Conservation (phyloP, 2,888 invertebrate species). For the Ganaspis brasiliensis region DNA sequence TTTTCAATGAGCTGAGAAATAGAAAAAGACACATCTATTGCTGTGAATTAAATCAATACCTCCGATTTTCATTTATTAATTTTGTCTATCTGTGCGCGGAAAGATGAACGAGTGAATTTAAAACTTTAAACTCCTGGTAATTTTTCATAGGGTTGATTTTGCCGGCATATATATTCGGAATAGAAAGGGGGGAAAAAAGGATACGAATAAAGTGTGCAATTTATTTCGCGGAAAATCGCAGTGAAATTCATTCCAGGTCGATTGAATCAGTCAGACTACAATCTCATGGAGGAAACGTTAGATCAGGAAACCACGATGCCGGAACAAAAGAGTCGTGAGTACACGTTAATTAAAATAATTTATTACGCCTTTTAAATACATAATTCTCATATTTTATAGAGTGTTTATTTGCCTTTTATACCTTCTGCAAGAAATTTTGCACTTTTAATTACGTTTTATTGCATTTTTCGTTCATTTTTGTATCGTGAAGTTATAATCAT, state of each 20-base stretch:
- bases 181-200: conserved; percentile 50
- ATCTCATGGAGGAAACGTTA: conserved; percentile 18
- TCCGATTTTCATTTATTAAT: background rate
- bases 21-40: background rate
- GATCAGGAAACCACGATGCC: conserved; percentile 6
- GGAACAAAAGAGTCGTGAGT: conserved; percentile 28
- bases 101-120: background rate
- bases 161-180: conserved; percentile 56
- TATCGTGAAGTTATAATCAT: background rate
- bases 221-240: conserved; percentile 59
- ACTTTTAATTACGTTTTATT: background rate
- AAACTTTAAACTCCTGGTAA: conserved; percentile 43
- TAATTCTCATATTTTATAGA: background rate
- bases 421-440: background rate
- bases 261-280: background rate
- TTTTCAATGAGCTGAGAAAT: background rate
- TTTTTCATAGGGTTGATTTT: conserved; percentile 50
- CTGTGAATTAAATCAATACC: background rate
- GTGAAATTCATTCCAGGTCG: conserved; percentile 29
- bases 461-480: background rate
- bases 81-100: background rate
- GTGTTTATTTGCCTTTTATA: background rate
- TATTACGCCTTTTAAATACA: background rate
- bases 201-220: conserved; percentile 51
- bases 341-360: background rate